Base-by-base conservation (phyloP, 1,140 invertebrate species). In the Ostrea edulis region DNA sequence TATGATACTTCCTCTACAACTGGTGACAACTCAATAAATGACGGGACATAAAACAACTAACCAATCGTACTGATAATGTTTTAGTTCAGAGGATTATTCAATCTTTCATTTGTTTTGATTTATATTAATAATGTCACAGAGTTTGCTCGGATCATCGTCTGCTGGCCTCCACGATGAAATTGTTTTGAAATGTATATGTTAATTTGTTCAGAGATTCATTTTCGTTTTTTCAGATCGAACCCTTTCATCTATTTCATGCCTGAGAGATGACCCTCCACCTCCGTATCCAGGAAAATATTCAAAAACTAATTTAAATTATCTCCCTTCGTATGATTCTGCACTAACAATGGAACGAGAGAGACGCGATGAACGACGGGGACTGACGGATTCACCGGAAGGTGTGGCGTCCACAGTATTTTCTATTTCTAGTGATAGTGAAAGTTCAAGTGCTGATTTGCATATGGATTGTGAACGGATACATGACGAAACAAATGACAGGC, bases 251-350 rank as follows among this genome's bases (percentile, higher is more conserved):
- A 29, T 25, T 77, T 77, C 68, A 9, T 77, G 14, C 11, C 25
- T 29, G 11, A 12, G 22, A 25, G 29, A 35, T 9, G 68, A 77
- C 14, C 68, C 68, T 14, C 68, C 68, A 25, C 68, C 68, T 12
- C 68, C 68, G 12, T 77, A 77, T 35, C 68, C 68, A 7, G 68
- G 68, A 17, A 77, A 77, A 77, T 29, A 29, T 11, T 35, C 68
- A 25, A 35, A 77, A 25, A 17, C 68, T 14, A 35, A 29, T 35
- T 8, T 35, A 12, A 35, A 77, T 29, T 77, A 77, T 35, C 68
- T 77, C 68, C 68, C 68, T 77, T 77, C 68, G 8, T 77, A 77
- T 35, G 68, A 77, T 9, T 77, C 68, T 8, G 68, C 68, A 11
- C 14, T 77, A 3, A 35, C 11, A 35, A 77, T 77, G 68, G 68